Evolutionary conservation across 1,140 invertebrate species (phyloP), one percentile per base, ranked within the genome.

Genomic region (Zelostemma sp.): DNA sequence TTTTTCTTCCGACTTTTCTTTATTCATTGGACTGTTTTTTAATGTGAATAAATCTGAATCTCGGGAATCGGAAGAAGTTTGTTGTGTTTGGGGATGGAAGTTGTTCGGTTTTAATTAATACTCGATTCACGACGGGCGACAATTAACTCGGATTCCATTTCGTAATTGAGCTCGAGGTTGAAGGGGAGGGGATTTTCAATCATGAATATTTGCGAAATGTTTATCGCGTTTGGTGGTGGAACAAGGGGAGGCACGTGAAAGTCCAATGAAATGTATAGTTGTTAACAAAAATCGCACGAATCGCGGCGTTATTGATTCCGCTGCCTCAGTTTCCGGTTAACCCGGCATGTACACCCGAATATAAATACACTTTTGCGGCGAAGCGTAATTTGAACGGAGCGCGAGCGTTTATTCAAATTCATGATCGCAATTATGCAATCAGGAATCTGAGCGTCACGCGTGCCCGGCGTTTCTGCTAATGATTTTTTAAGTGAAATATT

Each of bases 321-420:
- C n/a, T 15, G 14, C 11, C 40, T 12, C 12, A 12, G 40, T 41
- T 14, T 41, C 40, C 40, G 12, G 14, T 41, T 41, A 41, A 41
- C 8, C 15, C 35, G 5, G 40, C 15, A 41, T 8, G 40, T 6
- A 15, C 15, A 3, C 6, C 8, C 14, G 40, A 41, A 41, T 41
- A 41, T 41, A 41, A 41, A 41, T 41, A 15, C 40, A 15, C 6
- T 41, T 41, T 41, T 41, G 40, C 40, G 40, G 40, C 1, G 15
- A 41, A 41, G 4, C 1, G n/a, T 41, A 15, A 41, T 41, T 41
- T 8, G 14, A 41, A 12, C 15, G 12, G 8, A 41, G n/a, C 12
- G 35, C 14, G 14, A 6, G 40, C 40, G 40, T 41, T 12, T 15
- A 41, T 41, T 41, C 12, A 15, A 41, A 41, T 41, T 41, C 35